Base-by-base conservation (phyloP, 2,797 vertebrate genomes). In the Protonibea diacanthus region DNA sequence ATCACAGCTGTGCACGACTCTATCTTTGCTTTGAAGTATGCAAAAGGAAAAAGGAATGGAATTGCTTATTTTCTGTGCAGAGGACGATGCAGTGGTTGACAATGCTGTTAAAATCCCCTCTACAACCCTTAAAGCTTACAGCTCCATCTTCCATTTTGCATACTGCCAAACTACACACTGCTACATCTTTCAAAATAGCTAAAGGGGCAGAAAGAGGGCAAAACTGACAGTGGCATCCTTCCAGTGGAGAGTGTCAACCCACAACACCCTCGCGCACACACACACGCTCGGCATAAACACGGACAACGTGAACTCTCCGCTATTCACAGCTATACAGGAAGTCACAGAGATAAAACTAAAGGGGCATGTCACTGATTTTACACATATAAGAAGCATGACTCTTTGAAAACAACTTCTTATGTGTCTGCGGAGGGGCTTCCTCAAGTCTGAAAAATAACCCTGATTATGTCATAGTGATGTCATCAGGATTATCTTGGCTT, bases 211-310 rank as follows among this genome's bases (percentile, higher is more conserved):
- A 70, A 38, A 63, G 53, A 71, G 62, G 79, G 15, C 71, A 74
- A 68, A 75, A 81, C 23, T 48, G 40, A 74, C 61, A 75, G 67
- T 62, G 76, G 61, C 78, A 70, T 74, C 33, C 20, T 64, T 78
- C 63, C 49, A 80, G 58, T 38, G 57, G 57, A n/a, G 17, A 42
- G 42, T 33, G 40, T 48, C 73, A 66, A 23, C 38, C 33, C 2
- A 5, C 65, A 66, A 52, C 52, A 44, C 38, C 60, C 44, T 68
- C 23, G 49, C 52, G 33, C n/a, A 60, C 47, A 38, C 29, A 23
- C 27, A 65, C 47, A 55, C 69, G 57, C n/a, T 52, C 47, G 6
- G 3, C 59, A 62, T 3, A 45, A 76, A 63, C 57, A 71, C 10
- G 12, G 27, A 21, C 40, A 66, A 76, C 4, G 2, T 29, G 27